Evolutionary conservation across 1,140 invertebrate genomes (phyloP), one percentile per base, ranked within the genome.

Genomic region (Megalopta genalis): DNA sequence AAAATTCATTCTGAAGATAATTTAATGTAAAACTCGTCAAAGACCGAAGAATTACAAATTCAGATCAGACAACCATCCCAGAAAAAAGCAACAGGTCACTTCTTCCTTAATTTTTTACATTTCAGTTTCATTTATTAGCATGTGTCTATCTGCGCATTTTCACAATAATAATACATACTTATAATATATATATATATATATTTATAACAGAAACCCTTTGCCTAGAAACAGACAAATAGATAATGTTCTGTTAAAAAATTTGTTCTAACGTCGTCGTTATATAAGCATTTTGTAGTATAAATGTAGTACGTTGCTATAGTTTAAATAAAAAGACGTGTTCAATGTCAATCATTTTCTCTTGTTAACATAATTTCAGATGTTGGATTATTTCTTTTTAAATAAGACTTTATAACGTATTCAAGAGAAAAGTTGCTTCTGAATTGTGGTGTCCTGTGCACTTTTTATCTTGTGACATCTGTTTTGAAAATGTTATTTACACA

Each of bases 131-230:
- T 78, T 78, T 78, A 78, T 78, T 78, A 72, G 76, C 32, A 78
- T 65, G 60, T 72, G 23, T 54, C 68, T 72, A 78, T 78, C 49
- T 72, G 68, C 68, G 49, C 49, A 78, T 78, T 78, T 78, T 78
- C 76, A 78, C 76, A 78, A 78, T 78, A 72, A 78, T 78, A 78
- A 78, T 78, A 78, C 76, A 78, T 72, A 65, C 63, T 78, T 78
- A 78, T 78, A 64, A 78, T 78, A 78, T 60, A 78, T 78, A 72
- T 64, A 78, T 64, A 52, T 52, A 18, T 78, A 72, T 64, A n/a
- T n/a, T n/a, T n/a, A 78, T 64, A 78, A 78, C 76, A 78, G 76
- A 78, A 78, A 78, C 39, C 69, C n/a, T 72, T 78, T 72, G 76
- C 39, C 68, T 23, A 57, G 18, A 3, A 66, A n/a, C 9, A 72